Percentiles rank a stretch among this genome's conserved stretches.
These are phyloP conservation scores for Daubentonia madagascariensis DNA, from an alignment of 2,113 vertebrate genomes.

Conservation along the genomic window DNA sequence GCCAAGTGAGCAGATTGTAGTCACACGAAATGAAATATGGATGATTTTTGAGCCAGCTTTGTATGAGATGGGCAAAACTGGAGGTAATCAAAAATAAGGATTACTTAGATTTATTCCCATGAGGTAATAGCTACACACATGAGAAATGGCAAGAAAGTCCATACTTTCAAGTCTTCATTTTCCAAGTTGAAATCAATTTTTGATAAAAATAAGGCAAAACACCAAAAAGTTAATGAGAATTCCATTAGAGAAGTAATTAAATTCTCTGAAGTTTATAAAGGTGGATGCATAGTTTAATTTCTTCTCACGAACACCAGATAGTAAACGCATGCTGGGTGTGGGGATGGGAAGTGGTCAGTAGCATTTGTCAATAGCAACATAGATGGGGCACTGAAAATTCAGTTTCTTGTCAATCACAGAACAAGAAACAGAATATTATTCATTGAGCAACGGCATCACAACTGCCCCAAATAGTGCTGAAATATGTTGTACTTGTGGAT, in stretches of 20 bases:
- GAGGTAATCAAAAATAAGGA: slow-evolving; percentile 34
- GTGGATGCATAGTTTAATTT: neutral
- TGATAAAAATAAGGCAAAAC: slow-evolving; percentile 74
- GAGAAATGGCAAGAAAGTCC: neutral
- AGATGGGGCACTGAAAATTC: neutral
- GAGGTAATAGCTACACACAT: slow-evolving; percentile 40
- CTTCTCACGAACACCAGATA: neutral
- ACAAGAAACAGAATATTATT: neutral
- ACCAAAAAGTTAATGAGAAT: slow-evolving; percentile 53
- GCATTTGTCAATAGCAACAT: neutral
- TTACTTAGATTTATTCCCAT: slow-evolving; percentile 56
- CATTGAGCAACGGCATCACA: neutral
- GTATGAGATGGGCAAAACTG: neutral
- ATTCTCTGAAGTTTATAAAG: neutral
- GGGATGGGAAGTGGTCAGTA: too few species aligned
- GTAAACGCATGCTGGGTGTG: neutral
- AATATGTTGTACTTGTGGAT: neutral
- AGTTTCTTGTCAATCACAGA: neutral
- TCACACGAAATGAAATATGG: slow-evolving; percentile 4
- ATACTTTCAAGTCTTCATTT: slow-evolving; percentile 48
- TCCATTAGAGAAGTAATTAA: slow-evolving; percentile 40
- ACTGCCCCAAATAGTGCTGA: neutral
- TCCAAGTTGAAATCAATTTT: slow-evolving; percentile 65
- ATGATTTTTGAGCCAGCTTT: slow-evolving; percentile 53
- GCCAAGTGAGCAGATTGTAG: slow-evolving; percentile 19